Evolutionary conservation across 1,140 invertebrate genomes (phyloP).

Genomic region (Cydia strobilella): DNA sequence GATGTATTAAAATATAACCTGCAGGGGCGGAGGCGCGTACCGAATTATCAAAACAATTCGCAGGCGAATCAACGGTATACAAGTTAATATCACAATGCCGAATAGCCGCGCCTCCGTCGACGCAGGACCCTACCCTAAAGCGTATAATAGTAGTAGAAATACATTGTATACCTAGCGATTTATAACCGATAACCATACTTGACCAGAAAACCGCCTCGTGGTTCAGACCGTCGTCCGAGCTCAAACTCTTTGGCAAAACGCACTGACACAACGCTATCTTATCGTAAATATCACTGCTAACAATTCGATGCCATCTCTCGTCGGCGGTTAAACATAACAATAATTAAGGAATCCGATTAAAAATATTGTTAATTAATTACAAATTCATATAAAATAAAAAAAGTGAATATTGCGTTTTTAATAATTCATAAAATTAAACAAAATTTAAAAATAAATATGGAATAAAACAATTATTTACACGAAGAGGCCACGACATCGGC

Average conservation of each 20-base stretch:
- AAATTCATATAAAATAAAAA: constrained; percentile 42
- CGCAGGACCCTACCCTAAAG: constrained; percentile 71
- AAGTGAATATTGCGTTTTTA: constrained; percentile 42
- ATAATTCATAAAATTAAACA: constrained; percentile 49
- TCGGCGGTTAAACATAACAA: constrained; percentile 41
- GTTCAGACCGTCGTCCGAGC: constrained; percentile 24
- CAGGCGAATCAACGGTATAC: constrained; percentile 36
- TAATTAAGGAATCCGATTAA: constrained; percentile 42
- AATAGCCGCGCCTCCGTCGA: constrained; percentile 43
- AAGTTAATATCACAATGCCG: constrained; percentile 50
- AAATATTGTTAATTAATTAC: constrained; percentile 40
- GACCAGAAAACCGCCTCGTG: constrained; percentile 51
- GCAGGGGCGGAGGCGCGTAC: constrained; percentile 46
- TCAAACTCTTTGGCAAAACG: constrained; percentile 37
- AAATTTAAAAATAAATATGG: constrained; percentile 56
- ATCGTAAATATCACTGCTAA: constrained; percentile 63
- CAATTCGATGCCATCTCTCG: constrained; percentile 53
- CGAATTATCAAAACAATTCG: constrained; percentile 42
- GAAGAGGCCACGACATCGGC: constrained; percentile 41
- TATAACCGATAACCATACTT: constrained; percentile 61
- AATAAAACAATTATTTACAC: constrained; percentile 66
- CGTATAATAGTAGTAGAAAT: constrained; percentile 63
- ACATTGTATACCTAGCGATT: constrained; percentile 64
- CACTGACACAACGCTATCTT: constrained; percentile 44
- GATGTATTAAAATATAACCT: constrained; percentile 70